Conservation (phyloP, 2,113 vertebrate species). For the Mesembrinibis cayennensis region DNA sequence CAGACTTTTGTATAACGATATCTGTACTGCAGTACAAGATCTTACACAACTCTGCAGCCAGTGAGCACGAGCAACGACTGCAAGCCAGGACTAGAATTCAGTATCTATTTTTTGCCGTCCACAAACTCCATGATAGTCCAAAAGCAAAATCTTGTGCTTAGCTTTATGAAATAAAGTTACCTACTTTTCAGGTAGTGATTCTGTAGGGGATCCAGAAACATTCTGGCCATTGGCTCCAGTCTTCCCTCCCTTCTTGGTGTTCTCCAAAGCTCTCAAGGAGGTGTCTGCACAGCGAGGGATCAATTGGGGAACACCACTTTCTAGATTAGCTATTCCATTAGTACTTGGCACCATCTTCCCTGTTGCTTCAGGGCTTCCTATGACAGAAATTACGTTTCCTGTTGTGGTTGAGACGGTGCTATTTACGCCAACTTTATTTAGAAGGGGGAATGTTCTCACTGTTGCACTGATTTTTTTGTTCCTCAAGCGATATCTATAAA, state of each 20-base stretch:
- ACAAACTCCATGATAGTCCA: neutral
- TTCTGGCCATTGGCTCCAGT: slow-evolving; percentile 76
- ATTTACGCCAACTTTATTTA: slow-evolving; percentile 81
- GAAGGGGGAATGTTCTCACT: slow-evolving; percentile 83
- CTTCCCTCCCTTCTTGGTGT: slow-evolving; percentile 80
- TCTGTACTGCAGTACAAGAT: neutral
- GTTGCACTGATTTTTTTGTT: slow-evolving; percentile 92
- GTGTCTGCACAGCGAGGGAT: slow-evolving; percentile 85
- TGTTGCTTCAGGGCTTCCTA: slow-evolving; percentile 78
- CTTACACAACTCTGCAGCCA: neutral
- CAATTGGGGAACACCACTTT: slow-evolving; percentile 81
- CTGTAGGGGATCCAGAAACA: slow-evolving; percentile 70
- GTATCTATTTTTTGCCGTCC: neutral
- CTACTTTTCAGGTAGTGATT: slow-evolving; percentile 85
- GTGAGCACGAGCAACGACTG: neutral
- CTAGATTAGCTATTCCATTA: slow-evolving; percentile 77
- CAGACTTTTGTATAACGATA: neutral
- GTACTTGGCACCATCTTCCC: slow-evolving; percentile 78
- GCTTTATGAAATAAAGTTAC: slow-evolving; percentile 17
- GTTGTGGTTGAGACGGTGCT: slow-evolving; percentile 74
- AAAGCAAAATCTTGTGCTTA: neutral
- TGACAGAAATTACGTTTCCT: slow-evolving; percentile 80
- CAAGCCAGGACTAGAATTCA: neutral
- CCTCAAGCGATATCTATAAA: slow-evolving; percentile 87
- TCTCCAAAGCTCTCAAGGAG: slow-evolving; percentile 79